These are phyloP conservation scores for Iguana delicatissima DNA, from an alignment of 2,797 vertebrate species.

Conservation along the genomic window DNA sequence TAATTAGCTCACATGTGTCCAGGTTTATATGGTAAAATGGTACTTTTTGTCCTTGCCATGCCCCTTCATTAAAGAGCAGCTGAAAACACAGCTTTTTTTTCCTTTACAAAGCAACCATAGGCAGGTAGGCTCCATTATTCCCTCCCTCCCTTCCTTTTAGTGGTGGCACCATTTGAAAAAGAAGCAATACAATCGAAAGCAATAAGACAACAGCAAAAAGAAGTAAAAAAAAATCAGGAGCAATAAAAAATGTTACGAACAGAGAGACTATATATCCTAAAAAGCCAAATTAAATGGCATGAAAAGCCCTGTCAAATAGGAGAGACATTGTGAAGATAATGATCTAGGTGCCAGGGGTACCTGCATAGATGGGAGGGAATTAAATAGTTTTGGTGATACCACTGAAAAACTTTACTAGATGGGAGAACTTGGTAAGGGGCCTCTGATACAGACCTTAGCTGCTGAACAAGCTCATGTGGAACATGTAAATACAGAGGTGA, in stretches of 20 bases:
- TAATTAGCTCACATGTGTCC: too few species aligned
- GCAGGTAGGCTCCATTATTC: too few species aligned
- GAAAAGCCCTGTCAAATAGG: neutral
- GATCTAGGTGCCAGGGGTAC: too few species aligned
- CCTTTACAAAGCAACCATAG: too few species aligned
- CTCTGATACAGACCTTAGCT: neutral
- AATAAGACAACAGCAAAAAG: neutral
- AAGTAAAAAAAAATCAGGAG: neutral
- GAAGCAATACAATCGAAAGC: neutral
- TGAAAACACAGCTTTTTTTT: slow-evolving; percentile 3
- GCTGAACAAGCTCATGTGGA: neutral
- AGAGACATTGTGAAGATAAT: neutral
- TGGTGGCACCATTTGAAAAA: too few species aligned
- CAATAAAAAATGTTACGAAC: neutral
- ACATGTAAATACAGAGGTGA: neutral
- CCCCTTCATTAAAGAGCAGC: neutral
- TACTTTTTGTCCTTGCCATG: neutral
- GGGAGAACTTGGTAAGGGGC: neutral
- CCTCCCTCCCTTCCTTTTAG: too few species aligned
- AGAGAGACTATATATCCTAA: neutral
- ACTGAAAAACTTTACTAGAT: neutral
- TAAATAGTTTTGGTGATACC: neutral
- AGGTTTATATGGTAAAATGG: neutral
- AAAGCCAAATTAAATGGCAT: neutral
- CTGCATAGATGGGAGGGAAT: neutral